These are phyloP conservation scores for Limnothrissa miodon DNA, from an alignment of 2,113 vertebrate species.

Conservation along the genomic window DNA sequence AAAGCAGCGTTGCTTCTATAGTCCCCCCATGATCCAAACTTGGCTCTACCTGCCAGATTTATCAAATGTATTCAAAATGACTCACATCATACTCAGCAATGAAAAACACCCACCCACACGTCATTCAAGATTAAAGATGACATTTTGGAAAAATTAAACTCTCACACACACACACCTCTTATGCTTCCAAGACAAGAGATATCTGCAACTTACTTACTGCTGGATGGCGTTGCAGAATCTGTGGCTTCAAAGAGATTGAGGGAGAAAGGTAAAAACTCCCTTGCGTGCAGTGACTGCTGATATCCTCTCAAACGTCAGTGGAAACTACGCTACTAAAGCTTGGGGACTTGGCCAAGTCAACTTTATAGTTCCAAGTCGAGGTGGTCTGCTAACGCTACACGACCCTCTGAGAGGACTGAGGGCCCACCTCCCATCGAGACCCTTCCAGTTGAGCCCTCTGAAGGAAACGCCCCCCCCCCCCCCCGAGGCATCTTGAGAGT, in stretches of 20 bases:
- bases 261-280: not conserved
- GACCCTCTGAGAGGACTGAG: not conserved
- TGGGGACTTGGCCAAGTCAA: not conserved
- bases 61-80: constrained; percentile 1
- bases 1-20: not conserved
- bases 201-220: not conserved
- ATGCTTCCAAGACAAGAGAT: not conserved
- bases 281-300: not conserved
- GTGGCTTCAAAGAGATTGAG: not conserved
- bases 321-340: not conserved
- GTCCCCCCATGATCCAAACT: not conserved
- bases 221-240: not conserved
- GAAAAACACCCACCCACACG: not conserved
- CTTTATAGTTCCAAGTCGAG: constrained; percentile 2
- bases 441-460: not conserved
- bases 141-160: not conserved
- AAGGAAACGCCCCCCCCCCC: not conserved
- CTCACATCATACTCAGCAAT: too few relatives aligned
- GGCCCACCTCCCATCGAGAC: not conserved
- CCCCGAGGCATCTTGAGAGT: not conserved
- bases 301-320: not conserved
- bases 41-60: not conserved
- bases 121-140: not conserved
- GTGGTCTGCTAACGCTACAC: not conserved
- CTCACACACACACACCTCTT: not conserved